A percentile compares a stretch with the other conserved stretches of the same genome.
Conservation (phyloP, 2,797 vertebrate genomes). For the Cirrhinus molitorella region DNA sequence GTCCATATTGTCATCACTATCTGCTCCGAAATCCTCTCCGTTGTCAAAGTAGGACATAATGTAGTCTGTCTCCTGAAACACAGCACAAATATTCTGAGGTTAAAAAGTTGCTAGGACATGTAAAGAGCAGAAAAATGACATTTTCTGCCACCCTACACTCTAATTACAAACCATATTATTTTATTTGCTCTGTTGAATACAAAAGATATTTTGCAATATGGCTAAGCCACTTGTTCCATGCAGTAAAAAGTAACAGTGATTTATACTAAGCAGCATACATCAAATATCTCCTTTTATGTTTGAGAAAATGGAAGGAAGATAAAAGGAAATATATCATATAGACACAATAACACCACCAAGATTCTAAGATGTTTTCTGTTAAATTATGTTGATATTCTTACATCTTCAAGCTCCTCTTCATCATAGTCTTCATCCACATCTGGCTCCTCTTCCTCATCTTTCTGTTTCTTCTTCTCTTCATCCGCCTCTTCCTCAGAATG, state of each 20-base stretch:
- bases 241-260: neutral
- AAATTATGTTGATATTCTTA: slow-evolving; percentile 45
- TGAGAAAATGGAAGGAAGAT: neutral
- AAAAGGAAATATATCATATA: neutral
- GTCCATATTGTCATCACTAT: slow-evolving; percentile 91
- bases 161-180: neutral
- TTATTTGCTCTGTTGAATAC: neutral
- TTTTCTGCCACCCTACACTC: too few species aligned
- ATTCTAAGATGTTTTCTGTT: too few species aligned
- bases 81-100: neutral
- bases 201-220: neutral
- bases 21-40: slow-evolving; percentile 86
- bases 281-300: neutral
- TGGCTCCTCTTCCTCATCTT: slow-evolving; percentile 76
- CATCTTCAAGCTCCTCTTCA: slow-evolving; percentile 85
- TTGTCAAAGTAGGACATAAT: slow-evolving; percentile 93
- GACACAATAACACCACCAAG: neutral
- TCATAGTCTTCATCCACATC: slow-evolving; percentile 78
- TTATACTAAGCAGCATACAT: neutral
- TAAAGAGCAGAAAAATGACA: neutral
- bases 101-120: neutral
- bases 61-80: slow-evolving; percentile 66
- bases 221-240: neutral
- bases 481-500: slow-evolving; percentile 81
- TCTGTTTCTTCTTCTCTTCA: slow-evolving; percentile 74